Percentiles rank a stretch among this genome's conserved stretches.
Conservation (phyloP, 2,888 invertebrate species). For the Physocephala rufipes region DNA sequence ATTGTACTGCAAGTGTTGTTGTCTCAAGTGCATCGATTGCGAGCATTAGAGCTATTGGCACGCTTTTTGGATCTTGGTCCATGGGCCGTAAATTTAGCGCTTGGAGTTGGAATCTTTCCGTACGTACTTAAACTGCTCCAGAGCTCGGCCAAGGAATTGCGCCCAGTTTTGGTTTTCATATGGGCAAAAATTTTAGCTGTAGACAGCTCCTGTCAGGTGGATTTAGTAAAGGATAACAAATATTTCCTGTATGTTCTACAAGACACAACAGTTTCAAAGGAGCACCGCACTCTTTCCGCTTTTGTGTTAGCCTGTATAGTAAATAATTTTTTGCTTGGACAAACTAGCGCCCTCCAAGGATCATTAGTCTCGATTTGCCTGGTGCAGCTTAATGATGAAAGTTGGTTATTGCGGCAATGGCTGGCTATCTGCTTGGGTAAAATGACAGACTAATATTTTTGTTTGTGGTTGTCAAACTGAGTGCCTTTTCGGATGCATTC, state of each 20-base stretch:
- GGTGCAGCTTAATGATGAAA: constrained; percentile 82
- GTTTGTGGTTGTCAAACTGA: not conserved
- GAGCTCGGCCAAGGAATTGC: constrained; percentile 90
- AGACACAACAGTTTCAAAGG: constrained; percentile 83
- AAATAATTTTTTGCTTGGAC: constrained; percentile 85
- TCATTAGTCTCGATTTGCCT: constrained; percentile 91
- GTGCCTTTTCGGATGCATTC: not conserved
- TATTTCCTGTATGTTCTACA: constrained; percentile 93
- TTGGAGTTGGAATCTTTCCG: constrained; percentile 98
- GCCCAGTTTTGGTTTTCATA: constrained; percentile 94
- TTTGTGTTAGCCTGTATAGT: constrained; percentile 95
- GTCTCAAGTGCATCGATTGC: constrained; percentile 82
- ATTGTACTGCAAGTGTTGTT: constrained; percentile 92
- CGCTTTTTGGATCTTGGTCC: constrained; percentile 94
- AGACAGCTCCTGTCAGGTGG: constrained; percentile 94
- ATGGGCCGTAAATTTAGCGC: constrained; percentile 94
- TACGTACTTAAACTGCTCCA: constrained; percentile 97
- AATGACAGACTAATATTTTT: constrained; percentile 1
- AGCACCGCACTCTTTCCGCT: constrained; percentile 91
- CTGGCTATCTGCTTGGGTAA: constrained; percentile 90
- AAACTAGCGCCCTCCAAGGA: constrained; percentile 90
- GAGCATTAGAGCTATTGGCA: constrained; percentile 93
- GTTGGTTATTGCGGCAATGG: constrained; percentile 82
- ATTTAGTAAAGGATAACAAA: constrained; percentile 94
- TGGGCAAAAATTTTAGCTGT: constrained; percentile 99